Conservation (phyloP, 2,888 invertebrate genomes). For the Pseudococcus longispinus region DNA sequence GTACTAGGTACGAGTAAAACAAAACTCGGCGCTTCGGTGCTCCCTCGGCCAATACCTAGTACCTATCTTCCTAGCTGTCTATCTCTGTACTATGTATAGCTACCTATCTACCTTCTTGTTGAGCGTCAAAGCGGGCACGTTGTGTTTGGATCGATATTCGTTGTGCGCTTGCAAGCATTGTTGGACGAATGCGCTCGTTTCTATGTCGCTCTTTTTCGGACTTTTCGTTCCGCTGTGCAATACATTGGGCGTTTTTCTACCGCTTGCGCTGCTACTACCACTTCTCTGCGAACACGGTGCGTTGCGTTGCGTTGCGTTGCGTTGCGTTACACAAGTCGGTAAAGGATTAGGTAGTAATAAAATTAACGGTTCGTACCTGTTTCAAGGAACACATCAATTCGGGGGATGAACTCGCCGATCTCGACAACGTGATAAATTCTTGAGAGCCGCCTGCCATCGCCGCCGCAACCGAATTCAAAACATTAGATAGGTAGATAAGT, state of each 20-base stretch:
- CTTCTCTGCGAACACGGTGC: constrained; percentile 57
- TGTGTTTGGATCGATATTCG: constrained; percentile 73
- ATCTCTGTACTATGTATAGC: background rate
- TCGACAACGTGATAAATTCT: constrained; percentile 55
- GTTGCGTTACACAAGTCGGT: too few species aligned
- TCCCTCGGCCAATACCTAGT: too few species aligned
- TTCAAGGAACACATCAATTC: constrained; percentile 58
- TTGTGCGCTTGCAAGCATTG: constrained; percentile 80
- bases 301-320: too few species aligned
- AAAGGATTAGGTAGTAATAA: too few species aligned
- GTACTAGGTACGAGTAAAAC: background rate
- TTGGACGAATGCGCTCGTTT: constrained; percentile 68
- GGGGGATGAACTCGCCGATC: constrained; percentile 58
- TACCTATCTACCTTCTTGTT: constrained; percentile 60
- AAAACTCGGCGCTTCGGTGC: too few species aligned
- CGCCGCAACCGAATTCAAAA: background rate
- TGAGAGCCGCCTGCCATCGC: constrained; percentile 42
- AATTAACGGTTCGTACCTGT: constrained; percentile 29
- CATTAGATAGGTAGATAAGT: background rate
- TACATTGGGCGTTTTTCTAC: background rate
- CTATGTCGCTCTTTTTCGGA: constrained; percentile 54
- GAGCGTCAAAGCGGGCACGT: constrained; percentile 69
- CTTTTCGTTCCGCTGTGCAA: background rate
- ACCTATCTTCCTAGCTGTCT: too few species aligned
- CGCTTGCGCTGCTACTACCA: background rate